Conservation (phyloP, 2,888 invertebrate species). For the Pilophorus perplexus region DNA sequence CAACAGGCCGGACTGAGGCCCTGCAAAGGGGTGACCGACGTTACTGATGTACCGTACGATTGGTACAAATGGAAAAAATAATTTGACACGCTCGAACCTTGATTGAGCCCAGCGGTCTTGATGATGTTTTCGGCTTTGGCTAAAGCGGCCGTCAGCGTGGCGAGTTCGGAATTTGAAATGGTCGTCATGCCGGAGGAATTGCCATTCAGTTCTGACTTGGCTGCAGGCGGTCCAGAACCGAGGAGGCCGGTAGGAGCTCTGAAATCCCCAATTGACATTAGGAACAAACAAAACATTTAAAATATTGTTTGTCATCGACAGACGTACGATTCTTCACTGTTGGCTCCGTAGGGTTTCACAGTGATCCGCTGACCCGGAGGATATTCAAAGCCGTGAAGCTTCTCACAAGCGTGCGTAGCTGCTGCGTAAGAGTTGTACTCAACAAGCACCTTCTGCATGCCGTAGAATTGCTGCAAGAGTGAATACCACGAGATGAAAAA, state of each 20-base stretch:
- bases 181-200: constrained; percentile 42
- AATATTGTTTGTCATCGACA: no score
- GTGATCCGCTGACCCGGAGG: constrained; percentile 66
- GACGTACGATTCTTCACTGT: constrained; percentile 16
- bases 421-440: constrained; percentile 68
- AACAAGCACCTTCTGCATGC: constrained; percentile 56
- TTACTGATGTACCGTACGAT: background rate
- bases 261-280: background rate
- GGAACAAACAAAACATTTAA: no score
- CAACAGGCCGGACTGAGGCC: constrained; percentile 17
- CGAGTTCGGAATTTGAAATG: constrained; percentile 49
- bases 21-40: no score
- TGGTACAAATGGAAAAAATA: background rate
- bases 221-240: background rate
- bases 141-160: constrained; percentile 69
- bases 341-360: constrained; percentile 25
- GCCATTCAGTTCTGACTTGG: constrained; percentile 29
- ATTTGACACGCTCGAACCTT: no score
- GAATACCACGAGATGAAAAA: background rate
- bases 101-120: constrained; percentile 59
- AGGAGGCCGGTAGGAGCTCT: background rate
- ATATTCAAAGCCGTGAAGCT: constrained; percentile 87
- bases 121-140: constrained; percentile 75
- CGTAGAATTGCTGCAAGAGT: constrained; percentile 45
- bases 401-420: constrained; percentile 74